Percentiles rank a stretch among this genome's conserved stretches.
Conservation (phyloP, 2,888 invertebrate species). For the Cryptosula pallasiana region DNA sequence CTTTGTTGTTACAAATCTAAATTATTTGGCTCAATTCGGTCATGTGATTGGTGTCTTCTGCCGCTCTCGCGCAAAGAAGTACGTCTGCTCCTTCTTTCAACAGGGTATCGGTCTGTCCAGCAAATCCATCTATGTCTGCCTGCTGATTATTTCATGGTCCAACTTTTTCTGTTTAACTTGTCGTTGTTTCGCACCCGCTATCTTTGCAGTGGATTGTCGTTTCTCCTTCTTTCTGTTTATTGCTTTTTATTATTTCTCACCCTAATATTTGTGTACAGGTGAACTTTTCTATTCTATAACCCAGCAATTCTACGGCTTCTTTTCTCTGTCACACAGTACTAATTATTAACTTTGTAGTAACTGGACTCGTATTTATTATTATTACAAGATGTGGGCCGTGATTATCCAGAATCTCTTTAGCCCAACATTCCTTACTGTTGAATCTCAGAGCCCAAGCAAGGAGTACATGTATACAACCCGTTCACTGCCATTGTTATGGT, state of each 20-base stretch:
- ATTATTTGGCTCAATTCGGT: not conserved
- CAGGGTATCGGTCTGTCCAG: not conserved
- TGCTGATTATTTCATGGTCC: slow-evolving; percentile 18
- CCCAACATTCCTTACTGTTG: too few relatives aligned
- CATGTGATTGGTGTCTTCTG: too few relatives aligned
- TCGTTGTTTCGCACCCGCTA: slow-evolving; percentile 11
- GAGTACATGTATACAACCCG: too few relatives aligned
- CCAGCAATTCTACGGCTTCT: not conserved
- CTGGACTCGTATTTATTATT: too few relatives aligned
- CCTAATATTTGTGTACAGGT: slow-evolving; percentile 1
- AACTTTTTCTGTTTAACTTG: not conserved
- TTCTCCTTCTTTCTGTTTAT: not conserved
- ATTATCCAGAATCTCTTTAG: too few relatives aligned
- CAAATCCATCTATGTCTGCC: not conserved
- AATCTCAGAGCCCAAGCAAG: too few relatives aligned
- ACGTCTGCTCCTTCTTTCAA: too few relatives aligned
- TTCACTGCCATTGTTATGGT: too few relatives aligned
- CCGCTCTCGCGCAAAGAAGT: too few relatives aligned
- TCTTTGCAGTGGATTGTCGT: slow-evolving; percentile 5
- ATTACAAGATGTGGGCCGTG: too few relatives aligned
- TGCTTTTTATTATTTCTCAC: slow-evolving; percentile 15
- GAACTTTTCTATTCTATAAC: not conserved
- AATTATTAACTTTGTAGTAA: too few relatives aligned
- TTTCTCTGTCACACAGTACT: too few relatives aligned
- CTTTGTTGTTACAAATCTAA: not conserved